phyloP scores from a whole-genome alignment of 2,888 invertebrate genomes.

The Drosophila leonis region DNA sequence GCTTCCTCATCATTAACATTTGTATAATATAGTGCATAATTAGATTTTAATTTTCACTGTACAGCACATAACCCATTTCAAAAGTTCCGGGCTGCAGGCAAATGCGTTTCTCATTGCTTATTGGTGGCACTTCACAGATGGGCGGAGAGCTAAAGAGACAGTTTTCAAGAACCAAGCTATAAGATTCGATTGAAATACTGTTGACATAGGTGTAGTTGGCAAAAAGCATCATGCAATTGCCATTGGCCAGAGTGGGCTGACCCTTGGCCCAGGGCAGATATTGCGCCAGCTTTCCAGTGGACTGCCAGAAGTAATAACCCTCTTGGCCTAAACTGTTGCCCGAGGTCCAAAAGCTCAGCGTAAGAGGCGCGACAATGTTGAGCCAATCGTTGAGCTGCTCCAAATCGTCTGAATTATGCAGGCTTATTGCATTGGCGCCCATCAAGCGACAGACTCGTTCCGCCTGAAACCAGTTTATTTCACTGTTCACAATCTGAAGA shows the following conservation, averaged over 20 bases:
- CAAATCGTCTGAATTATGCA: neutral
- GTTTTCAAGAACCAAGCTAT: neutral
- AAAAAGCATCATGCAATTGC: neutral
- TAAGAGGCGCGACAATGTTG: neutral
- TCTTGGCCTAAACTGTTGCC: conserved; percentile 1
- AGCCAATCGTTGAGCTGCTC: conserved; percentile 4
- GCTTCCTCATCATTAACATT: no score
- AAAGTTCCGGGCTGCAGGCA: neutral
- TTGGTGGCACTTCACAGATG: neutral
- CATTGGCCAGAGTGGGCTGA: neutral
- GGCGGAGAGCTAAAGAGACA: neutral
- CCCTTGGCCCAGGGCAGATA: conserved; percentile 5
- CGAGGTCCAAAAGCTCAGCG: neutral
- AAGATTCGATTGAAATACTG: neutral
- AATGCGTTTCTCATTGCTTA: neutral
- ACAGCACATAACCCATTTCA: conserved; percentile 1
- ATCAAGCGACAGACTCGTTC: neutral
- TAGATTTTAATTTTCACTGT: neutral
- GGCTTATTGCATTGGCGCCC: neutral
- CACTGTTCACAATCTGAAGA: neutral
- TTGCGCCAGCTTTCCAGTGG: neutral
- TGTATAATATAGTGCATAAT: neutral
- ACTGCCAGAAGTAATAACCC: conserved; percentile 5
- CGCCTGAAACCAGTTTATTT: neutral
- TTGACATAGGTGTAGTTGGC: conserved; percentile 1